Conservation (phyloP, 2,113 vertebrate genomes). For the Opisthocomus hoazin region DNA sequence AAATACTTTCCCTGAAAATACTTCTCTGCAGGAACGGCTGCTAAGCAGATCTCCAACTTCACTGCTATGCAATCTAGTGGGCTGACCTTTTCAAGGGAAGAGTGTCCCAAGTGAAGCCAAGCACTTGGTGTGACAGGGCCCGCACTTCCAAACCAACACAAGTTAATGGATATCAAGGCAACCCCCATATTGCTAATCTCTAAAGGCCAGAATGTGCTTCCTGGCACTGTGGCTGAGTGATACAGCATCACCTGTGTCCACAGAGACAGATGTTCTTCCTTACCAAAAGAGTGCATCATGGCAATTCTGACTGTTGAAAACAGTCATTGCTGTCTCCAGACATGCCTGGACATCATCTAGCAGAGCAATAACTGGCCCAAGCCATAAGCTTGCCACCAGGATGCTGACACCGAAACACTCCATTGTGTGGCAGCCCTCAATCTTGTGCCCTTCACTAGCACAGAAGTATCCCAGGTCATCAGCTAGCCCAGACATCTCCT, state of each 20-base stretch:
- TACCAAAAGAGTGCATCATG: neutral
- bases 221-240: neutral
- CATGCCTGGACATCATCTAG: neutral
- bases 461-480: neutral
- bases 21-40: neutral
- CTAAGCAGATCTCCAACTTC: neutral
- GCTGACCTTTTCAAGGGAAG: neutral
- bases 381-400: neutral
- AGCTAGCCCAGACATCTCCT: neutral
- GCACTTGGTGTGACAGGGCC: neutral
- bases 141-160: neutral
- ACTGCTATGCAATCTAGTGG: neutral
- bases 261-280: neutral
- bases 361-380: neutral
- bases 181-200: neutral
- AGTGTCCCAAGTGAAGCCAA: neutral
- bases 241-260: accelerated
- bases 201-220: neutral
- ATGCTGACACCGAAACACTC: neutral
- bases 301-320: neutral
- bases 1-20: slow-evolving; percentile 50
- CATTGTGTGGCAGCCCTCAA: neutral
- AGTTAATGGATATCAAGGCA: neutral
- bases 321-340: neutral
- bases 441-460: neutral